These are phyloP conservation scores for Seira sanloemensis DNA, from an alignment of 2,888 invertebrate species.

Conservation along the genomic window DNA sequence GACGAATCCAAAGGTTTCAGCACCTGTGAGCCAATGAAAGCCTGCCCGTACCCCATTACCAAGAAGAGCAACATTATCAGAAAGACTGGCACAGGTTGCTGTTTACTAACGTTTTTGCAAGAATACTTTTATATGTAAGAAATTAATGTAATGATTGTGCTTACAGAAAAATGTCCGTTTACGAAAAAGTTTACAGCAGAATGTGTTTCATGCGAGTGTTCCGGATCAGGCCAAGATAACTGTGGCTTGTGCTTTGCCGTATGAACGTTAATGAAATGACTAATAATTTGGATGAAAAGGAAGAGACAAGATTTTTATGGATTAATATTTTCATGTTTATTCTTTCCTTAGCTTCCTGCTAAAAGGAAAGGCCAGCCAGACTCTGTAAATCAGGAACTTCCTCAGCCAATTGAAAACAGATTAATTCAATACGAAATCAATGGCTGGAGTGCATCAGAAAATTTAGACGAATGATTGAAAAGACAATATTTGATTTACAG, in stretches of 20 bases:
- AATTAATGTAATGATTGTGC: not conserved
- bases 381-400: not conserved
- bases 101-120: not conserved
- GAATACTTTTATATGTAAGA: not conserved
- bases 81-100: conserved; percentile 1
- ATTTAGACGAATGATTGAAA: conserved; percentile 19
- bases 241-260: conserved; percentile 40
- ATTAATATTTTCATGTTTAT: not conserved
- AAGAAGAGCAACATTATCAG: not conserved
- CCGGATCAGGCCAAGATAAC: conserved; percentile 11
- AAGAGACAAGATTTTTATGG: not conserved
- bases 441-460: conserved; percentile 20
- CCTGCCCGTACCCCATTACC: conserved; percentile 21
- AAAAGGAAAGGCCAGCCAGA: conserved; percentile 18
- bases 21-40: not conserved
- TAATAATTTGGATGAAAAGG: not conserved
- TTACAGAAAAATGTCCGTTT: conserved; percentile 22
- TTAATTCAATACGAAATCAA: conserved; percentile 41
- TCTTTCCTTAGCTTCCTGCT: conserved; percentile 12
- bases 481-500: not conserved
- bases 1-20: not conserved
- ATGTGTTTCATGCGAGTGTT: conserved; percentile 36
- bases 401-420: conserved; percentile 12
- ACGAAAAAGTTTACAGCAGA: not conserved
- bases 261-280: conserved; percentile 1